A percentile compares a stretch with the other conserved stretches of the same genome.
These are phyloP conservation scores for Macquaria ambigua DNA, from an alignment of 2,113 vertebrate species.

Conservation along the genomic window DNA sequence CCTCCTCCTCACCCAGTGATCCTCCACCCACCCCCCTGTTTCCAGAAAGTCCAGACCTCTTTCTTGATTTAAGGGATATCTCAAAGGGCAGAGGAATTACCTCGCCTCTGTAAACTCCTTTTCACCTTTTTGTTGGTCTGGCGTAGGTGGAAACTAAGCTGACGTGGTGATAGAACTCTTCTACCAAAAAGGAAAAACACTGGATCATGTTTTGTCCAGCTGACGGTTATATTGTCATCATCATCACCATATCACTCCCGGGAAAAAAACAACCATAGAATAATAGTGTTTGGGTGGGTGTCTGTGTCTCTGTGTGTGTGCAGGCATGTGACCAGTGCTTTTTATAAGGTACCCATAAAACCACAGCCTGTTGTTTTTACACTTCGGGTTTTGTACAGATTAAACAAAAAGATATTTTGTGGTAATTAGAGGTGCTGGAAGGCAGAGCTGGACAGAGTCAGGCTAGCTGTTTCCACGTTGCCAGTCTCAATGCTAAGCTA, in stretches of 20 bases:
- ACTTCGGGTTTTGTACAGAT: not conserved
- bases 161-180: not conserved
- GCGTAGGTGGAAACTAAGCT: not conserved
- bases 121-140: not conserved
- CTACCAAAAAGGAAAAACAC: slow-evolving; percentile 26
- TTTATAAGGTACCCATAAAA: too few relatives aligned
- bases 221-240: not conserved
- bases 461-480: too few relatives aligned
- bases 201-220: slow-evolving; percentile 9
- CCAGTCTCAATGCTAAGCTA: not conserved
- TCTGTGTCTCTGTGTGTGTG: not conserved
- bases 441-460: too few relatives aligned
- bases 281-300: not conserved
- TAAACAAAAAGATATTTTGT: not conserved
- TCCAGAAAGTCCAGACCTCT: not conserved
- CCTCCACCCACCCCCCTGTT: not conserved
- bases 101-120: not conserved
- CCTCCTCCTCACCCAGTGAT: slow-evolving; percentile 21
- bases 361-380: too few relatives aligned
- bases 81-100: not conserved
- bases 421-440: too few relatives aligned
- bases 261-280: not conserved
- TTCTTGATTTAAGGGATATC: not conserved
- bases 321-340: too few relatives aligned
- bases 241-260: not conserved